Percentiles rank a stretch among this genome's conserved stretches.
Conservation (phyloP, 2,888 invertebrate genomes). For the Serripes groenlandicus region DNA sequence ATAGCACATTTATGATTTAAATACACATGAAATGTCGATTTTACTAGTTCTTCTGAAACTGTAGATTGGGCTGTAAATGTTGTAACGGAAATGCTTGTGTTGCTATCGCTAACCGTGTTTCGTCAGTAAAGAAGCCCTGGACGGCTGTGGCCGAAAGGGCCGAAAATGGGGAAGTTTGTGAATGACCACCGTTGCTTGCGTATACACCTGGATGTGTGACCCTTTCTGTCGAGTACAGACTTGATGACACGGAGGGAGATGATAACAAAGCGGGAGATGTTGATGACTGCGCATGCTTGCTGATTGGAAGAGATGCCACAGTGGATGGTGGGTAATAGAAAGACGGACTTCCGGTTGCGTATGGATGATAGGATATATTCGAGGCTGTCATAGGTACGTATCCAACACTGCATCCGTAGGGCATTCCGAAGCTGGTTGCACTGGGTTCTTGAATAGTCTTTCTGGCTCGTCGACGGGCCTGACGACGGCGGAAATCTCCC, state of each 20-base stretch:
- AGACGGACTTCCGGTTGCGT: constrained; percentile 23
- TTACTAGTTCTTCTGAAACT: constrained; percentile 40
- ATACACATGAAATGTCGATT: too few relatives aligned
- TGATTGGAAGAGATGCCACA: constrained; percentile 3
- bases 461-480: constrained; percentile 95
- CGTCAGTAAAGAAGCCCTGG: constrained; percentile 40
- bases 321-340: constrained; percentile 34
- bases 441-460: constrained; percentile 62
- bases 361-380: constrained; percentile 66
- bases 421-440: background rate
- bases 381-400: constrained; percentile 78
- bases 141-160: constrained; percentile 22
- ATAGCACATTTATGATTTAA: too few relatives aligned
- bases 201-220: too few relatives aligned
- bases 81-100: constrained; percentile 45
- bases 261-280: background rate
- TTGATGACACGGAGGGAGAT: background rate
- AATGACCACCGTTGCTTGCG: too few relatives aligned
- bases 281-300: background rate
- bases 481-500: constrained; percentile 97
- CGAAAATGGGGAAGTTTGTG: constrained; percentile 1
- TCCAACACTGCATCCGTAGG: constrained; percentile 60
- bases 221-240: background rate
- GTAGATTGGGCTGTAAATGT: constrained; percentile 40
- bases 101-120: constrained; percentile 23